Evolutionary conservation across 2,797 vertebrate species (phyloP), one percentile per base, ranked within the genome.

Genomic region (Brotula barbata): DNA sequence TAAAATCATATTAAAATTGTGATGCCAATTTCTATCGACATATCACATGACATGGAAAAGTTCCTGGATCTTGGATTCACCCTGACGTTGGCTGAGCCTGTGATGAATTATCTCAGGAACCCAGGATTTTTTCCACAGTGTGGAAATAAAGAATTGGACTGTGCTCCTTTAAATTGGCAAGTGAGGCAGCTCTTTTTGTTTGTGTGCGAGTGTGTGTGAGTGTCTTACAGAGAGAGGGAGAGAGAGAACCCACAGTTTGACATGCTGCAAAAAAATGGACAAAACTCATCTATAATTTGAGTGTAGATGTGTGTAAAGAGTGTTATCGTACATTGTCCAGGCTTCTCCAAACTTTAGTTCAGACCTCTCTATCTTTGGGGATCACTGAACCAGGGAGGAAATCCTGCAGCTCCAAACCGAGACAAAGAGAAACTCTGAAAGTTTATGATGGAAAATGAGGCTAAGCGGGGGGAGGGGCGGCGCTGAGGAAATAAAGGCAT

Each of bases 371-470:
- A n/a, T n/a, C n/a, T 42, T 33, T 0, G 12, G 50, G 60, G 53
- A 59, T 42, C 53, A 19, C 22, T 37, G 56, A 61, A 51, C 21
- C 58, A 65, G 65, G 53, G 22, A 57, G 41, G 4, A 11, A 22
- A 15, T 31, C 41, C 21, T 14, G 20, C 47, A 40, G 58, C 57
- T 55, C 41, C 1, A 23, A 56, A 51, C 22, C 63, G 42, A 37
- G 51, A 60, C 41, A 39, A 52, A 56, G 60, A 1, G 17, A 37
- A 62, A 28, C 8, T 1, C 16, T 28, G 11, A 1, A 33, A 65
- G 48, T 67, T 73, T 63, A 56, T 48, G 65, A 55, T 34, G 66
- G 70, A 66, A 73, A 70, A 70, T 58, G 3, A 53, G 65, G 64
- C 31, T 42, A 42, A 13, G 12, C 23, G 1, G 19, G 28, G 23